A percentile compares a stretch with the other conserved stretches of the same genome.
Evolutionary conservation across 2,797 vertebrate genomes (phyloP).

Genomic region (Tragopan temminckii): DNA sequence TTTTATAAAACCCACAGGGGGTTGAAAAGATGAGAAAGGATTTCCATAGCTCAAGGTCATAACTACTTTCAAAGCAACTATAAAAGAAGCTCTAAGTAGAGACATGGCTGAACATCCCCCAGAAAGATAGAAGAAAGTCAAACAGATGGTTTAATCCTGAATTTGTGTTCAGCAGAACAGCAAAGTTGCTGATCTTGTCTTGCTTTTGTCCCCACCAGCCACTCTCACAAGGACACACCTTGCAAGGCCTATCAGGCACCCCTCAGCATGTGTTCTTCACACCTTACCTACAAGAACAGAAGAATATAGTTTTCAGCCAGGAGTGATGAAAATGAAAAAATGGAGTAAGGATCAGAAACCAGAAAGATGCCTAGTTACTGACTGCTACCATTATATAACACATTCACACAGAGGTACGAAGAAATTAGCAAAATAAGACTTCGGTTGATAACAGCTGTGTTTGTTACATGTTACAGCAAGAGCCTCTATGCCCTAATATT

Average conservation of each 20-base stretch:
- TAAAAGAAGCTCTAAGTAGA: background rate
- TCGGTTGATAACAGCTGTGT: background rate
- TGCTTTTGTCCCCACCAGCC: fast-evolving
- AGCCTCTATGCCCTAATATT: background rate
- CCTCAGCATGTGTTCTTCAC: background rate
- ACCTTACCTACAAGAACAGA: background rate
- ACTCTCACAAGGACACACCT: background rate
- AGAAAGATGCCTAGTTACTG: background rate
- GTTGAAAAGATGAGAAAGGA: background rate
- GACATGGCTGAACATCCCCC: background rate
- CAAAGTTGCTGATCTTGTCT: background rate
- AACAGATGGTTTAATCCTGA: background rate
- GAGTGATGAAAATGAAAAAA: background rate
- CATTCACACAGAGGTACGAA: fast-evolving
- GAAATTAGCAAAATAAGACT: background rate
- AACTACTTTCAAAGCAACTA: background rate
- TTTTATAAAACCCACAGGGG: background rate
- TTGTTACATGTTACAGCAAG: background rate
- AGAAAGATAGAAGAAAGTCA: background rate
- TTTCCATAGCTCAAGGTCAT: background rate
- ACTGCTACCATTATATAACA: background rate
- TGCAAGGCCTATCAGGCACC: background rate
- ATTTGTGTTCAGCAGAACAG: background rate
- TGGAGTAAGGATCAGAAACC: background rate
- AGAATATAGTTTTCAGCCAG: background rate